These are phyloP conservation scores for Takifugu rubripes DNA, from an alignment of 2,797 vertebrate species.

Conservation along the genomic window DNA sequence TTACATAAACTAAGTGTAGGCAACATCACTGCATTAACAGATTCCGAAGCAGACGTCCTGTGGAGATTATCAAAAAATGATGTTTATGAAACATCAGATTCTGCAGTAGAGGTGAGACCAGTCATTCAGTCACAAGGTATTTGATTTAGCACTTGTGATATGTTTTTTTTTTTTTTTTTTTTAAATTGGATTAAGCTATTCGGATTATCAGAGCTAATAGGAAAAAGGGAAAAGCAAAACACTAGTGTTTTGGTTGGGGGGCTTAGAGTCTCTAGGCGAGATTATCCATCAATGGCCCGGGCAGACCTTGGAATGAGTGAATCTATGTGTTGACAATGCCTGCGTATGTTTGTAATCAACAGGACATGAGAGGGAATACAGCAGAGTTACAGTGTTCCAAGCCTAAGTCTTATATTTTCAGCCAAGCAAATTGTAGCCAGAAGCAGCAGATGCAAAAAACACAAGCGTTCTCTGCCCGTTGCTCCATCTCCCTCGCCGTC, in stretches of 20 bases:
- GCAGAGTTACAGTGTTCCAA: slow-evolving; percentile 58
- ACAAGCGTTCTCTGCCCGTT: slow-evolving; percentile 38
- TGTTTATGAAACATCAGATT: slow-evolving; percentile 38
- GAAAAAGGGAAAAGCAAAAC: slow-evolving; percentile 45
- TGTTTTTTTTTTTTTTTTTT: slow-evolving; percentile 24
- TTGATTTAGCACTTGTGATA: slow-evolving; percentile 43
- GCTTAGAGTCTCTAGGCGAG: slow-evolving; percentile 48
- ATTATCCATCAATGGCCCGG: slow-evolving; percentile 64
- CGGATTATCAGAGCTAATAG: slow-evolving; percentile 44
- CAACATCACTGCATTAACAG: slow-evolving; percentile 15
- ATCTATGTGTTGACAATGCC: slow-evolving; percentile 65
- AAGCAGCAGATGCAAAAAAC: slow-evolving; percentile 74
- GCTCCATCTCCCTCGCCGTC: slow-evolving; percentile 9
- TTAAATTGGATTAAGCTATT: slow-evolving; percentile 28
- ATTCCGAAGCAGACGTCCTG: slow-evolving; percentile 20
- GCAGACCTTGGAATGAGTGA: slow-evolving; percentile 57
- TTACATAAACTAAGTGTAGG: slow-evolving; percentile 3
- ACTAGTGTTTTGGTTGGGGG: slow-evolving; percentile 43
- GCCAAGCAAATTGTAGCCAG: slow-evolving; percentile 71
- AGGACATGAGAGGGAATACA: slow-evolving; percentile 65
- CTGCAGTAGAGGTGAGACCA: slow-evolving; percentile 32
- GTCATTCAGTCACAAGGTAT: slow-evolving; percentile 31
- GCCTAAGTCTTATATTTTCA: slow-evolving; percentile 64
- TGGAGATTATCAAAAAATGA: slow-evolving; percentile 35
- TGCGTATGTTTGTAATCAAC: slow-evolving; percentile 70